Evolutionary conservation across 1,140 invertebrate species (phyloP), one percentile per base, ranked within the genome.

Genomic region (Dufourea novaeangliae): DNA sequence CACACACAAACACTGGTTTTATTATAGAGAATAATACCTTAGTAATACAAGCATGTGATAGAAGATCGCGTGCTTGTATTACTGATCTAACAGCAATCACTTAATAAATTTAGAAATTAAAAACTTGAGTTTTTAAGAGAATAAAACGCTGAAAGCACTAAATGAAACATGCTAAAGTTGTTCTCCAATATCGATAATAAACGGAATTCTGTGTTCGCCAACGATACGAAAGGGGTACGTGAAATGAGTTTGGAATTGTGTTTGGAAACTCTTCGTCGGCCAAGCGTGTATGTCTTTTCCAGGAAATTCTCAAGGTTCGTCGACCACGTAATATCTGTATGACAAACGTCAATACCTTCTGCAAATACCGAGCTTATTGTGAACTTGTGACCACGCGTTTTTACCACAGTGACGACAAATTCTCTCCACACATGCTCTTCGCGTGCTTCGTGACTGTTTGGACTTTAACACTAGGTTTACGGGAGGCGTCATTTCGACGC

Each of bases 241-340:
- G 70, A 50, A 79, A 37, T 29, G 59, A 64, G 59, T 64, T 80
- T 71, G 59, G 25, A 78, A 46, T 17, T 39, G 50, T 22, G 79
- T 80, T 73, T 66, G 37, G 41, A 66, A n/a, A 37, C 22, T 46
- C 77, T 79, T 66, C 52, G n/a, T 46, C 14, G 68, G 25, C 34
- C 52, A 34, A 17, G 44, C 52, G 34, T 80, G 44, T 57, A 71
- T 27, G 25, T 63, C 2, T 25, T 56, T 80, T 80, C 77, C 37
- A 34, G 56, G 77, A 80, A 80, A 44, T 66, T 1, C 68, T 66
- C 79, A 72, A 63, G 44, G 77, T 80, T 80, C 79, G 77, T 79
- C 77, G 79, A 59, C 68, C 77, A 79, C 34, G 52, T 80, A 80
- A 80, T 73, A 79, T 64, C 77, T 80, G 77, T 80, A 66, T 79